phyloP scores from a whole-genome alignment of 2,888 invertebrate genomes.

The Lepidochitona cinerea region DNA sequence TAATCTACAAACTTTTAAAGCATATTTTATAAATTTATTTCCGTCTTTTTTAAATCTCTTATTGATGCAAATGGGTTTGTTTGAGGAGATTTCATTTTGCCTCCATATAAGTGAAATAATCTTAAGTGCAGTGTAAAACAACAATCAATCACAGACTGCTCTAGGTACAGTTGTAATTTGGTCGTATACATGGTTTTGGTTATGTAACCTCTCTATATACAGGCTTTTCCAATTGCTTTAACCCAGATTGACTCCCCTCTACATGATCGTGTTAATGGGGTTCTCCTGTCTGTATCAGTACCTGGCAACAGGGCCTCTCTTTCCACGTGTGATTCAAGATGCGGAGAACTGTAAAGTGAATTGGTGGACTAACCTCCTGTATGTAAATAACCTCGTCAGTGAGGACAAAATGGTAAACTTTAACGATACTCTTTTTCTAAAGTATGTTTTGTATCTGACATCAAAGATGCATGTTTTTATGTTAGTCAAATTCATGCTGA shows the following conservation, averaged over 20 bases:
- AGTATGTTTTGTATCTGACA: neutral
- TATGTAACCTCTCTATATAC: too few species aligned
- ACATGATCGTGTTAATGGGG: constrained; percentile 63
- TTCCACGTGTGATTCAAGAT: constrained; percentile 46
- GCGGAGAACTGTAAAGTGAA: constrained; percentile 51
- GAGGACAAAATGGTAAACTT: constrained; percentile 38
- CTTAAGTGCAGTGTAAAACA: too few species aligned
- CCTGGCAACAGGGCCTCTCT: constrained; percentile 64
- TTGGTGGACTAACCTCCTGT: constrained; percentile 66
- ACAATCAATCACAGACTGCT: too few species aligned
- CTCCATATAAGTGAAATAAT: too few species aligned
- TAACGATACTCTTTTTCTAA: neutral
- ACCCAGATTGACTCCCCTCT: constrained; percentile 66
- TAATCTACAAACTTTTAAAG: too few species aligned
- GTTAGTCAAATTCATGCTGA: neutral
- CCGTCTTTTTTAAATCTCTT: too few species aligned
- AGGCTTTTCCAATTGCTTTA: neutral
- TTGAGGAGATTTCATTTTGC: too few species aligned
- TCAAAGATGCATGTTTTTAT: neutral
- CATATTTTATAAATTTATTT: too few species aligned
- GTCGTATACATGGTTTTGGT: too few species aligned
- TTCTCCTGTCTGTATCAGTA: constrained; percentile 62
- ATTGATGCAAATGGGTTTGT: too few species aligned
- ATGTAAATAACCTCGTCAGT: constrained; percentile 59
- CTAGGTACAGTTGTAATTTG: too few species aligned